phyloP scores from a whole-genome alignment of 2,113 vertebrate genomes.

The Cyprinus carpio region DNA sequence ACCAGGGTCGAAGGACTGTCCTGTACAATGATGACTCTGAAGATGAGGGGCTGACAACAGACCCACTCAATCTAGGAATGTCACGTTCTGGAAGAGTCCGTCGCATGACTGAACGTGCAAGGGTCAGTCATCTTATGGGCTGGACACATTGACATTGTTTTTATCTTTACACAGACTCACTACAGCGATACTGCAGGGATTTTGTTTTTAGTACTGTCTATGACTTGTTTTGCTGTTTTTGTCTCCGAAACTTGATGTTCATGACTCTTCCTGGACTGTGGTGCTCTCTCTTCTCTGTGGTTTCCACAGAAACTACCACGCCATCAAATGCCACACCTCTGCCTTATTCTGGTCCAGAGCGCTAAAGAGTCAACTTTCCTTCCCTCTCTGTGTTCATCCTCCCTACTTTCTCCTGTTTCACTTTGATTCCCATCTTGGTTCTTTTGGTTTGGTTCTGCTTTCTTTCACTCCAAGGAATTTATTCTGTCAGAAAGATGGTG shows the following conservation, averaged over 20 bases:
- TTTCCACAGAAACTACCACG: constrained; percentile 43
- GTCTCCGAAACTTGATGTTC: constrained; percentile 66
- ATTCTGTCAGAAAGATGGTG: constrained; percentile 53
- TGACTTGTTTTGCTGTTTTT: constrained; percentile 59
- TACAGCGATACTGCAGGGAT: constrained; percentile 88
- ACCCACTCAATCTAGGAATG: constrained; percentile 94
- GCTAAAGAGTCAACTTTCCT: constrained; percentile 20
- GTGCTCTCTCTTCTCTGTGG: constrained; percentile 76
- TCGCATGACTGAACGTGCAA: constrained; percentile 98
- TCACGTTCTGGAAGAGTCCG: constrained; percentile 96
- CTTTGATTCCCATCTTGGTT: neutral
- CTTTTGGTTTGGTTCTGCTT: constrained; percentile 18
- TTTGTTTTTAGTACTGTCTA: constrained; percentile 71
- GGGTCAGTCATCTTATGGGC: constrained; percentile 99
- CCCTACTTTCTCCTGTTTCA: neutral
- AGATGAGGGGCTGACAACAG: constrained; percentile 86
- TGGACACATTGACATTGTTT: constrained; percentile 81
- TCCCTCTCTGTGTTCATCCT: neutral
- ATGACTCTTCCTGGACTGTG: constrained; percentile 76
- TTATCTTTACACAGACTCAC: constrained; percentile 47
- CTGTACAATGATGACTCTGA: constrained; percentile 93
- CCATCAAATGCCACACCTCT: constrained; percentile 69
- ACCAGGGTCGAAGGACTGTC: constrained; percentile 94
- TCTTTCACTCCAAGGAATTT: constrained; percentile 11
- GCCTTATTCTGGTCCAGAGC: constrained; percentile 70